Base-by-base conservation (phyloP, 2,888 invertebrate genomes). In the Tubulanus polymorphus region DNA sequence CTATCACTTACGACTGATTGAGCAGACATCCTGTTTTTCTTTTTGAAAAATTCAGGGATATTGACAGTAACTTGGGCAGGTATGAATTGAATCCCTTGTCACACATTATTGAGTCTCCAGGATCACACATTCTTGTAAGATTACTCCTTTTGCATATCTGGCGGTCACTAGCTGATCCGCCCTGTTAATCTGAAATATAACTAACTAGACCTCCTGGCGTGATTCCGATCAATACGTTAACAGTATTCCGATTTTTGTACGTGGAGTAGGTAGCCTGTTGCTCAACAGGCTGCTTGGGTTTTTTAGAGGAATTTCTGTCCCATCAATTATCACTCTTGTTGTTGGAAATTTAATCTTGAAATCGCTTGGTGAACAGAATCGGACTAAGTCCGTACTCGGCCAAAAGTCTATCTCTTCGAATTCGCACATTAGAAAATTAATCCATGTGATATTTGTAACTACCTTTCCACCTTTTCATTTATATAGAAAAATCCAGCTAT, bases 181-280 rank as follows among this genome's bases (percentile, higher is more conserved):
- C 64, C 58, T 64, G 67, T n/a, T 59, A 54, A 28, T 50, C 37
- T 10, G 65, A 64, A n/a, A 66, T 41, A 53, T 56, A 65, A 3
- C 56, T 54, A 3, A 58, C 53, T 2, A 64, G 48, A 3, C 66
- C 66, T 37, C 63, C 65, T 28, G 67, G 65, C 29, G 63, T 59
- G 10, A 48, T 15, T 6, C 65, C 66, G 26, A 48, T 49, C 8
- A 59, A 54, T 53, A 62, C 51, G 55, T 67, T 68, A 1, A 63
- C 55, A 20, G 66, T 66, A 28, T 66, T 67, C 23, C 63, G 49
- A 37, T 68, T 67, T 51, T 65, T 67, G 48, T 65, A 65, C 8
- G 66, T 63, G 0, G 63, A 63, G 51, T 56, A 67, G 30, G 64
- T 66, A 10, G 59, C 37, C 37, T 63, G 64, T 29, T 68, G 66